Percentiles rank a stretch among this genome's conserved stretches.
phyloP scores from a whole-genome alignment of 2,797 vertebrate genomes.

The Sylvia borin region DNA sequence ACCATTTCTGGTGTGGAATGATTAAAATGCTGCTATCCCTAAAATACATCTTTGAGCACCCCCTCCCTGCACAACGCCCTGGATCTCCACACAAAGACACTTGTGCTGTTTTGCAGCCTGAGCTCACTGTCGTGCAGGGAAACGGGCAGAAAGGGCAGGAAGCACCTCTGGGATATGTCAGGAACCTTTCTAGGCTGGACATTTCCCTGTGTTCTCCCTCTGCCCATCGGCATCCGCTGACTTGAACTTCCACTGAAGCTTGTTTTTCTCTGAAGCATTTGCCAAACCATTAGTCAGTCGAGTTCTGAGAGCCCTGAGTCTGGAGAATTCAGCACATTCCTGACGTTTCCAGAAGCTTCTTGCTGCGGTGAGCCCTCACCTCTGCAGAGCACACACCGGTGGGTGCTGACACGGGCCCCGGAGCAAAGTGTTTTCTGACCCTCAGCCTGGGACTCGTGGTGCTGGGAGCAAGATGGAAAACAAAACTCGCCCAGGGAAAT shows the following conservation, averaged over 20 bases:
- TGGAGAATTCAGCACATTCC: neutral
- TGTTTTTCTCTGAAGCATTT: neutral
- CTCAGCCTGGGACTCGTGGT: no score
- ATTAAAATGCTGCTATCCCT: neutral
- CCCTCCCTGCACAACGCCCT: neutral
- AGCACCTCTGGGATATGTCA: neutral
- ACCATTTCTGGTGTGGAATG: neutral
- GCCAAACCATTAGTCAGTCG: neutral
- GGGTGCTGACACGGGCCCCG: fast-evolving
- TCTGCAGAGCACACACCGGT: neutral
- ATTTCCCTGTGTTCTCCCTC: neutral
- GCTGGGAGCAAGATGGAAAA: neutral
- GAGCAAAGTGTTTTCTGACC: neutral
- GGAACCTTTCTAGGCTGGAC: neutral
- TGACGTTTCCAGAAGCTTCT: neutral
- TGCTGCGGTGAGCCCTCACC: neutral
- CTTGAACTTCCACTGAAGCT: neutral
- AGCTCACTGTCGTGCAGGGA: neutral
- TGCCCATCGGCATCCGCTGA: fast-evolving
- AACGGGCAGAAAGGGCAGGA: neutral
- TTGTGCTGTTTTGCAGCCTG: neutral
- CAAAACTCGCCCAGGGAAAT: neutral
- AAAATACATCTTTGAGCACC: neutral
- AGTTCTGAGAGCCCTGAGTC: neutral
- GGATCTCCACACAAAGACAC: neutral